A percentile compares a stretch with the other conserved stretches of the same genome.
Evolutionary conservation across 2,888 invertebrate species (phyloP).

Genomic region (Mythimna impura): DNA sequence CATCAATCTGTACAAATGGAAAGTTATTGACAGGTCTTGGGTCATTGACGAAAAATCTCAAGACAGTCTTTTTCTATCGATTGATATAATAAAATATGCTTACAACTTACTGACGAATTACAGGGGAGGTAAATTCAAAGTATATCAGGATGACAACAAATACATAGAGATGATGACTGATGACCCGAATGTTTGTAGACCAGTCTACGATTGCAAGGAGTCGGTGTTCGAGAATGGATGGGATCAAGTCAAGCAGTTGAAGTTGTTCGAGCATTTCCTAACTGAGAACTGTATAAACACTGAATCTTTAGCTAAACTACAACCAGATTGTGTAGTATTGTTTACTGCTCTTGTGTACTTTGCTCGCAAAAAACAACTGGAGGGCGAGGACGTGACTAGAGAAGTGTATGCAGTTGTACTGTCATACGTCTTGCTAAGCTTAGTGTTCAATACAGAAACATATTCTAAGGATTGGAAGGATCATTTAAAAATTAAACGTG

Average conservation of each 20-base stretch:
- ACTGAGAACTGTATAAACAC: constrained; percentile 43
- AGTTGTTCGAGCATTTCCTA: constrained; percentile 57
- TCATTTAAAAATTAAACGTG: not conserved
- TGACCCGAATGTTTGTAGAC: constrained; percentile 49
- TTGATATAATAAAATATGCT: constrained; percentile 72
- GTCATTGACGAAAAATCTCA: not conserved
- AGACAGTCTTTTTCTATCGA: constrained; percentile 59
- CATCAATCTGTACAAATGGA: constrained; percentile 52
- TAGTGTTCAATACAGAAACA: constrained; percentile 49
- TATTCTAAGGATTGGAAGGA: not conserved
- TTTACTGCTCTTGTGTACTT: constrained; percentile 70
- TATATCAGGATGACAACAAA: constrained; percentile 29
- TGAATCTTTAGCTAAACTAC: constrained; percentile 54
- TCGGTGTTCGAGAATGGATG: constrained; percentile 75
- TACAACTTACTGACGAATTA: constrained; percentile 71
- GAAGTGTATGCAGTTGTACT: constrained; percentile 68
- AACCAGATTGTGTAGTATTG: constrained; percentile 66
- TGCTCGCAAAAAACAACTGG: constrained; percentile 57
- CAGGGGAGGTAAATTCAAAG: constrained; percentile 19
- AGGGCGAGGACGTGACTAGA: constrained; percentile 26
- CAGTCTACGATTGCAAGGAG: constrained; percentile 58
- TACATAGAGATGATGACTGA: constrained; percentile 14
- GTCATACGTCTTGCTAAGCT: constrained; percentile 66
- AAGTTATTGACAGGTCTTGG: constrained; percentile 30
- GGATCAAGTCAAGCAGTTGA: constrained; percentile 47